phyloP scores from a whole-genome alignment of 1,140 invertebrate species.

The Saccostrea cuccullata region DNA sequence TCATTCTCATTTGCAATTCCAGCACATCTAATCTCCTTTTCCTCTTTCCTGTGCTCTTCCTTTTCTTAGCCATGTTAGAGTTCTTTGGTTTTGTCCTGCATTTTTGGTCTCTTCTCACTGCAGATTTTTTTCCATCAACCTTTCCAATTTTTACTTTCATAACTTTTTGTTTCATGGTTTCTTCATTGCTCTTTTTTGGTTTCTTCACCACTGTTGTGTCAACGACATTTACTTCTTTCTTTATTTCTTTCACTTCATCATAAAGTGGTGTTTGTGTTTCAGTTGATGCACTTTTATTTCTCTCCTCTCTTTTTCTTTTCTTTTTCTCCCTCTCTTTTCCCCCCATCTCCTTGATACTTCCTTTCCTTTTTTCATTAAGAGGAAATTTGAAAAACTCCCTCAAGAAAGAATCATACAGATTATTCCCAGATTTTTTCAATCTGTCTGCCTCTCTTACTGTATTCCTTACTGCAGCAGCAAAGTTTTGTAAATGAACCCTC shows the following conservation, averaged over 20 bases:
- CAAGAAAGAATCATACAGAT: background rate
- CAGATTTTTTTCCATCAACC: background rate
- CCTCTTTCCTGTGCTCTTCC: background rate
- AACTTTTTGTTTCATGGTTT: background rate
- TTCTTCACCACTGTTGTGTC: background rate
- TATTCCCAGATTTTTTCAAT: background rate
- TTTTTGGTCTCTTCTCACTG: background rate
- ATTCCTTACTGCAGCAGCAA: background rate
- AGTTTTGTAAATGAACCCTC: background rate
- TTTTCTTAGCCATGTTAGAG: background rate
- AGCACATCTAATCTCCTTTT: background rate
- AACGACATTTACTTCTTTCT: background rate
- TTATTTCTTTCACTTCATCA: no score
- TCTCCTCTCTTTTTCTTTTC: background rate
- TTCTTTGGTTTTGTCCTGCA: background rate
- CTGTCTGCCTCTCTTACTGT: background rate
- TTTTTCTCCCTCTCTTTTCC: background rate
- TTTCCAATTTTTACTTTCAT: background rate
- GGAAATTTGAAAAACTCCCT: conserved; percentile 12
- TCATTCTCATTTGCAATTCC: background rate
- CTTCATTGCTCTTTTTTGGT: background rate
- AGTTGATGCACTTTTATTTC: background rate
- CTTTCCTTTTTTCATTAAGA: background rate
- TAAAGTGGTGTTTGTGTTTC: background rate
- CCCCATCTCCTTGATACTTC: background rate